Conservation (phyloP, 1,140 invertebrate species). For the Hermatobates lingyangjiaoensis region DNA sequence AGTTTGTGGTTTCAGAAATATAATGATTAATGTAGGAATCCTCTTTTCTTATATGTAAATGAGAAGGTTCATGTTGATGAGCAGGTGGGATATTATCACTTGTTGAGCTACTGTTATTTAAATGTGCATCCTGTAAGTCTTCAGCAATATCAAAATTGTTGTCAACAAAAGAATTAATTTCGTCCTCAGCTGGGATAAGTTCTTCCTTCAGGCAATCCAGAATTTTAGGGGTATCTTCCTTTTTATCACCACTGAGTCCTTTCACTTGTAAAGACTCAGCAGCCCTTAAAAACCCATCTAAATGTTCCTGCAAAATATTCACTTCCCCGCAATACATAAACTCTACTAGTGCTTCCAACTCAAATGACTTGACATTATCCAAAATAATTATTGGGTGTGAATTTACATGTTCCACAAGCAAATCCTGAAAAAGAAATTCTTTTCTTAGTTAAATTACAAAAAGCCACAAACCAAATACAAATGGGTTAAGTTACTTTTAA, state of each 20-base stretch:
- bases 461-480: too few relatives aligned
- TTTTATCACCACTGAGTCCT: constrained; percentile 37
- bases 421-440: constrained; percentile 11
- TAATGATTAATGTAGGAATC: too few relatives aligned
- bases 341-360: constrained; percentile 55
- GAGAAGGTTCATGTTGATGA: neutral
- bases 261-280: constrained; percentile 69
- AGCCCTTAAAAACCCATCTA: constrained; percentile 62
- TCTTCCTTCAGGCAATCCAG: neutral
- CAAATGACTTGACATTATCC: constrained; percentile 56
- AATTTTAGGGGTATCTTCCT: neutral
- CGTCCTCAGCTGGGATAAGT: neutral
- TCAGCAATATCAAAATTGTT: neutral
- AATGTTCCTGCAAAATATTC: constrained; percentile 63
- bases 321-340: constrained; percentile 79
- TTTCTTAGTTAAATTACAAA: neutral
- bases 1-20: too few relatives aligned
- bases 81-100: neutral
- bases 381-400: constrained; percentile 57
- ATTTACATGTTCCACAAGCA: constrained; percentile 28
- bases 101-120: neutral
- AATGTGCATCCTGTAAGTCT: neutral
- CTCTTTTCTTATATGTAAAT: too few relatives aligned
- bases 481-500: too few relatives aligned
- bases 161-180: neutral